Conservation (phyloP, 2,888 invertebrate genomes). For the Mellilla xanthometata region DNA sequence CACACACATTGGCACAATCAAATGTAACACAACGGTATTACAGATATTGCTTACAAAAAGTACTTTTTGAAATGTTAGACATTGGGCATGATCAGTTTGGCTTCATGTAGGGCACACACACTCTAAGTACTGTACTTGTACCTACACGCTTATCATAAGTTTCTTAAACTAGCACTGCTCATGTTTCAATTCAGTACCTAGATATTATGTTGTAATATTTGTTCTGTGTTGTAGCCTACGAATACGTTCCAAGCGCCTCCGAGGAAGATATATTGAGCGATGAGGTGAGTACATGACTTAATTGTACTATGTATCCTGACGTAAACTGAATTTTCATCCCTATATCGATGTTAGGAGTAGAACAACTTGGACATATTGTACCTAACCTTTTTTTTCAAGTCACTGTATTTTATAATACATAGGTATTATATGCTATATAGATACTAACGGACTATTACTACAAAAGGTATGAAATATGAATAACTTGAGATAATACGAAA, state of each 20-base stretch:
- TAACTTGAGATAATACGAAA: no score
- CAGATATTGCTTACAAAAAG: neutral
- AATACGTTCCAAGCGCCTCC: constrained; percentile 92
- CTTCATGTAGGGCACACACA: constrained; percentile 1
- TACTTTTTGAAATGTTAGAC: no score
- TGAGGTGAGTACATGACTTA: constrained; percentile 84
- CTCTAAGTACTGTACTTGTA: neutral
- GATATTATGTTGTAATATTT: neutral
- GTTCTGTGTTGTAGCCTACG: constrained; percentile 86
- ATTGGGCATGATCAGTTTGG: constrained; percentile 2
- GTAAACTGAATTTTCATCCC: no score
- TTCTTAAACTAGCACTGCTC: no score
- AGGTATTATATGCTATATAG: no score
- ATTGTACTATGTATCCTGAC: neutral
- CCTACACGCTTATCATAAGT: neutral
- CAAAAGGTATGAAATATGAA: no score
- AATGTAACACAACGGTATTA: neutral
- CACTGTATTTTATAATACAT: no score
- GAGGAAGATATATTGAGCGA: constrained; percentile 92
- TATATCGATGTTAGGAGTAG: no score
- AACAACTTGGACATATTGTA: no score
- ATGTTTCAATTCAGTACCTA: no score
- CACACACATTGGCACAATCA: constrained; percentile 8
- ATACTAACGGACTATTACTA: no score
- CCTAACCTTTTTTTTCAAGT: no score